These are phyloP conservation scores for Thamnaconus septentrionalis DNA, from an alignment of 2,113 vertebrate genomes.

Conservation along the genomic window DNA sequence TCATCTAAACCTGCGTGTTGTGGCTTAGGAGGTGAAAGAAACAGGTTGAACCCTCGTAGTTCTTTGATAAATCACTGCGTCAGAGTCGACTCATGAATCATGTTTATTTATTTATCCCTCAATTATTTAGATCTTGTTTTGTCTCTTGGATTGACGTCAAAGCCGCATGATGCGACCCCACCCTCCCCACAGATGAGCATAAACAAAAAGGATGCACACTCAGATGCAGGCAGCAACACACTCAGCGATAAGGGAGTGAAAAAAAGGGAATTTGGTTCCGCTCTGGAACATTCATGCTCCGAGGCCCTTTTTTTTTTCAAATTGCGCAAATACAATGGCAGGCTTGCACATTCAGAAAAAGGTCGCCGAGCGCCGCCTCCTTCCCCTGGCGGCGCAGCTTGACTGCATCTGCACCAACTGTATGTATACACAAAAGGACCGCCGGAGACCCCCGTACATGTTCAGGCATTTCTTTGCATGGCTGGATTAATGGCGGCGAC, in stretches of 20 bases:
- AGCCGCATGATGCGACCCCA: not conserved
- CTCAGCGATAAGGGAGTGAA: no score
- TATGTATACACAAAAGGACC: slow-evolving; percentile 21
- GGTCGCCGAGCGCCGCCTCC: slow-evolving; percentile 3
- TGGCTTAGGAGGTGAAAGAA: no score
- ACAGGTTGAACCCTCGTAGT: no score
- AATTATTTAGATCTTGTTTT: not conserved
- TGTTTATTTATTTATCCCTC: no score
- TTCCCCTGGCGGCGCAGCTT: slow-evolving; percentile 10
- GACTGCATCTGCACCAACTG: slow-evolving; percentile 1
- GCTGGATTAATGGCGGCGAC: slow-evolving; percentile 41
- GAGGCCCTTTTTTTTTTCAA: slow-evolving; percentile 8
- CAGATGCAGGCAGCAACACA: not conserved
- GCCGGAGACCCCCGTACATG: slow-evolving; percentile 24
- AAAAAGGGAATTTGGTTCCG: not conserved
- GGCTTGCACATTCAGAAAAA: not conserved
- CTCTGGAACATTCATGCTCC: not conserved
- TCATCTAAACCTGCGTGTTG: no score
- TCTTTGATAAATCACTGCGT: no score
- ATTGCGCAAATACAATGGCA: slow-evolving; percentile 3
- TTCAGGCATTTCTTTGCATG: slow-evolving; percentile 42
- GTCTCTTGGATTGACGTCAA: not conserved
- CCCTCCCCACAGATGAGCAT: slow-evolving; percentile 10
- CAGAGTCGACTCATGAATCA: no score
- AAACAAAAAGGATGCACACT: not conserved